Evolutionary conservation across 1,140 invertebrate species (phyloP).

Genomic region (Ostrea denselamellosa): DNA sequence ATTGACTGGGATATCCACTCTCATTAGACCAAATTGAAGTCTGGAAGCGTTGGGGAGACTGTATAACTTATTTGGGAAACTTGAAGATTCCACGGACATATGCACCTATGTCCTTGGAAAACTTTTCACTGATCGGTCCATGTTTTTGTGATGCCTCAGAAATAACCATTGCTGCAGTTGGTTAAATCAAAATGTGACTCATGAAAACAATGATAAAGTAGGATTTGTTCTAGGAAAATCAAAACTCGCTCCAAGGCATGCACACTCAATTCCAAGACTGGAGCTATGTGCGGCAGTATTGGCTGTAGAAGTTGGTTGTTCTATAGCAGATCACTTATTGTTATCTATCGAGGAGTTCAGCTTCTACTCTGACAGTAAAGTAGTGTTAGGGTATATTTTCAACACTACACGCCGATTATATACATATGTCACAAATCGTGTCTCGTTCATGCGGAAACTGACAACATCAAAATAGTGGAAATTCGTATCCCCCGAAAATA

Average conservation of each 20-base stretch:
- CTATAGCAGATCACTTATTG: not conserved
- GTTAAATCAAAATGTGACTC: constrained; percentile 40
- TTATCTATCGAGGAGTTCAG: constrained; percentile 17
- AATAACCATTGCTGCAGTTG: constrained; percentile 54
- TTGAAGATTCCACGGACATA: constrained; percentile 34
- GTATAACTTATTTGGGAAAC: constrained; percentile 38
- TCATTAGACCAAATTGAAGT: not conserved
- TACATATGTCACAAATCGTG: not conserved
- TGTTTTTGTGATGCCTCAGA: constrained; percentile 58
- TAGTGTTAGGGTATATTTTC: constrained; percentile 27
- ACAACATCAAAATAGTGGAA: not conserved
- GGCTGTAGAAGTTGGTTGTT: constrained; percentile 43
- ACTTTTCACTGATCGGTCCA: not conserved
- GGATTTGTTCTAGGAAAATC: constrained; percentile 31
- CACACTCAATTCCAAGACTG: constrained; percentile 5
- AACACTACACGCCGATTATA: not conserved
- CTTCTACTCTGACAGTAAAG: constrained; percentile 16
- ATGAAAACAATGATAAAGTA: not conserved
- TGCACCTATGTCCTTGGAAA: not conserved
- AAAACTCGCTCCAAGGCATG: constrained; percentile 51
- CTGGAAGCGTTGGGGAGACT: constrained; percentile 53
- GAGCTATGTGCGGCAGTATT: constrained; percentile 53
- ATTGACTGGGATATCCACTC: constrained; percentile 59
- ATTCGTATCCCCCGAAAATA: not conserved
- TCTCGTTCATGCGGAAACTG: not conserved